Percentiles rank a stretch among this genome's conserved stretches.
These are phyloP conservation scores for Notodonta ziczac DNA, from an alignment of 2,888 invertebrate genomes.

Conservation along the genomic window DNA sequence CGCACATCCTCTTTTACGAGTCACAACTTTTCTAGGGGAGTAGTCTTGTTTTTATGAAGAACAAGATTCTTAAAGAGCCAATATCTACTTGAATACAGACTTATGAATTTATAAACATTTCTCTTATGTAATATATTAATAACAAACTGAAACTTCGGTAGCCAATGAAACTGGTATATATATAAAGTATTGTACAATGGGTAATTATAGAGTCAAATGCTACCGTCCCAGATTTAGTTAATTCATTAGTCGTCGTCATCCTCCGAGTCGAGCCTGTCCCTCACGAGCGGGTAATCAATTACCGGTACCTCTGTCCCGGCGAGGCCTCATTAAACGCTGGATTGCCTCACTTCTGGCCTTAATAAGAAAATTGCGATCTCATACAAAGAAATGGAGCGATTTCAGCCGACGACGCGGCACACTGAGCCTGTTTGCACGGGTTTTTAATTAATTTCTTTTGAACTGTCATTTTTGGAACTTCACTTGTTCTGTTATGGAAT, in stretches of 20 bases:
- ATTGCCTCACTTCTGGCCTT: constrained; percentile 62
- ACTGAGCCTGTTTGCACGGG: background rate
- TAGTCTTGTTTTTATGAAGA: background rate
- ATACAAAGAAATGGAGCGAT: constrained; percentile 52
- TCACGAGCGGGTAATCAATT: constrained; percentile 48
- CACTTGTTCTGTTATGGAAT: background rate
- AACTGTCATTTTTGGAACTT: background rate
- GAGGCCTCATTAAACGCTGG: constrained; percentile 68
- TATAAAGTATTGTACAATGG: background rate
- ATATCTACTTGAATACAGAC: too few relatives aligned
- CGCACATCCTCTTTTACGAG: background rate
- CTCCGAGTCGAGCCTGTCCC: constrained; percentile 7
- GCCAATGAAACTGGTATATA: too few relatives aligned
- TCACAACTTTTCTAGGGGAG: background rate
- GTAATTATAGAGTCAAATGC: constrained; percentile 36
- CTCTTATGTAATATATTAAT: too few relatives aligned
- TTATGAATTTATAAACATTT: too few relatives aligned
- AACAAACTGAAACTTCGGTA: too few relatives aligned
- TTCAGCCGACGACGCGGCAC: constrained; percentile 21
- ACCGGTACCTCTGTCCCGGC: constrained; percentile 35
- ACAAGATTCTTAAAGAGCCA: background rate
- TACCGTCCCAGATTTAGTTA: constrained; percentile 33
- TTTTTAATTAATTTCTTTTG: background rate
- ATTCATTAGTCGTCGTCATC: constrained; percentile 27
- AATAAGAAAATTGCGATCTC: constrained; percentile 61